Percentiles rank a stretch among this genome's conserved stretches.
Evolutionary conservation across 2,797 vertebrate species (phyloP).

Genomic region (Tadarida brasiliensis): DNA sequence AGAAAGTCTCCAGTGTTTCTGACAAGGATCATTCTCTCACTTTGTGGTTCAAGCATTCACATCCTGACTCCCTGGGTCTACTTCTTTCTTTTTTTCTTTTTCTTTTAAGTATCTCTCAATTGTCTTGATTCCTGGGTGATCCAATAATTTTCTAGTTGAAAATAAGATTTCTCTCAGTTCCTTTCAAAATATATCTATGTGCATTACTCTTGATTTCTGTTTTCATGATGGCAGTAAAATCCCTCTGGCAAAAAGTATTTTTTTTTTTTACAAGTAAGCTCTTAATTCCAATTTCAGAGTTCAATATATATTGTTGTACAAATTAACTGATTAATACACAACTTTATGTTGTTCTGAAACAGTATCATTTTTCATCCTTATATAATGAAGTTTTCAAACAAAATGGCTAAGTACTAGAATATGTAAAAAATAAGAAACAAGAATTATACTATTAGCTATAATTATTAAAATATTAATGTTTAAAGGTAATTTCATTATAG

Average conservation of each 20-base stretch:
- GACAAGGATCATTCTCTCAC: neutral
- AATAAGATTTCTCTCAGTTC: neutral
- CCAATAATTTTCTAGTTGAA: neutral
- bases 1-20: neutral
- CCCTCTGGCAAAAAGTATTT: neutral
- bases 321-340: neutral
- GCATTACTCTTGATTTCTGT: neutral
- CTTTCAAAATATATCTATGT: neutral
- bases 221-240: neutral
- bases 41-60: neutral
- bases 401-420: neutral
- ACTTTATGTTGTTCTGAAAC: neutral
- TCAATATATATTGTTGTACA: neutral
- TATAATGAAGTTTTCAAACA: neutral
- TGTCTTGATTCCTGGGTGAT: neutral
- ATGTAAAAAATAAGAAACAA: neutral
- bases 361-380: neutral
- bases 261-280: neutral
- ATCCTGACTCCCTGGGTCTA: neutral
- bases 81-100: neutral
- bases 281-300: constrained; percentile 1
- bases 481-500: neutral
- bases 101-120: neutral
- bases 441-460: neutral
- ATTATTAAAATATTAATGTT: neutral